These are phyloP conservation scores for Cheilosia soror DNA, from an alignment of 2,888 invertebrate species.

Conservation along the genomic window DNA sequence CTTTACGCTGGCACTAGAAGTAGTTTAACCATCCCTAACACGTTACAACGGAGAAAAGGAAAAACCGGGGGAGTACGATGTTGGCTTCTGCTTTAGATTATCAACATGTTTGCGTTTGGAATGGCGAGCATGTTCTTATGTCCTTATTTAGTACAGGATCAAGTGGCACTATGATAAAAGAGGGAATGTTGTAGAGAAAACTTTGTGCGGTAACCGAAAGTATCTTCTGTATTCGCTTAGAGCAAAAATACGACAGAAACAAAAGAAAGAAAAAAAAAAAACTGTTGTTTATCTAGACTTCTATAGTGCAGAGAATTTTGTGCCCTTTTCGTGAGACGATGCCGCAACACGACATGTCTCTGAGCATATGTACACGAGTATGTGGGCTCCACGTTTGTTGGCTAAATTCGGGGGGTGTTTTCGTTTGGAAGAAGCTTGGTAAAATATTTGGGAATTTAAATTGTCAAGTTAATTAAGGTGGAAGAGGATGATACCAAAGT, in stretches of 20 bases:
- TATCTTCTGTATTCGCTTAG: conserved; percentile 52
- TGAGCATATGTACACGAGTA: neutral
- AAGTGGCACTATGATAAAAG: conserved; percentile 57
- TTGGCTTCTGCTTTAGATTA: conserved; percentile 61
- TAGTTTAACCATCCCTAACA: conserved; percentile 38
- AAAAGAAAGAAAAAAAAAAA: conserved; percentile 7
- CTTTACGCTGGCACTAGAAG: conserved; percentile 12
- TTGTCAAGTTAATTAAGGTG: conserved; percentile 62
- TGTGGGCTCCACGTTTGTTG: conserved; percentile 12
- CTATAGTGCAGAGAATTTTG: conserved; percentile 50
- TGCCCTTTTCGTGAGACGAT: conserved; percentile 21
- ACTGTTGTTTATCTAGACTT: conserved; percentile 59
- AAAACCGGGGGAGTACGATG: conserved; percentile 11
- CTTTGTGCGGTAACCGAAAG: conserved; percentile 57
- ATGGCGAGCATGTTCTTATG: conserved; percentile 67
- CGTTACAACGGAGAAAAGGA: conserved; percentile 8
- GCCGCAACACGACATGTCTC: conserved; percentile 8
- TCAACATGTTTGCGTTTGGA: conserved; percentile 60
- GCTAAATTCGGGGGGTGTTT: conserved; percentile 16
- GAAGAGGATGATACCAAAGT: conserved; percentile 35
- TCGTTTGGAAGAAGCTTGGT: conserved; percentile 31
- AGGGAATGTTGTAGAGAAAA: conserved; percentile 14
- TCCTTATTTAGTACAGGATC: conserved; percentile 69
- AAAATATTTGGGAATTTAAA: conserved; percentile 63
- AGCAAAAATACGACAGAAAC: conserved; percentile 10